phyloP scores from a whole-genome alignment of 1,140 invertebrate species.

The Achroia grisella region DNA sequence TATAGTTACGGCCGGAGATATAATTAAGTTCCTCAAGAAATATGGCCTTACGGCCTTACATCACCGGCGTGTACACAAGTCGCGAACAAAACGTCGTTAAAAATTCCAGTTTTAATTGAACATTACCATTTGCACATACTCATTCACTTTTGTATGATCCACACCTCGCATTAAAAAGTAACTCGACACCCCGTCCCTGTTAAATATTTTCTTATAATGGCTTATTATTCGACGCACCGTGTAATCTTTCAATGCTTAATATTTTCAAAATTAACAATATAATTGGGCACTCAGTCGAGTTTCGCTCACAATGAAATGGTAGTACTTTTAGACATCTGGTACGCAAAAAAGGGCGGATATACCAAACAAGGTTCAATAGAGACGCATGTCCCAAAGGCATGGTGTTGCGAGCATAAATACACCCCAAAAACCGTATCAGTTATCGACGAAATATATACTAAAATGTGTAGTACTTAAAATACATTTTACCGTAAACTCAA shows the following conservation, averaged over 20 bases:
- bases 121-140: slow-evolving; percentile 1
- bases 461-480: too few relatives aligned
- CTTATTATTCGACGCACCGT: slow-evolving; percentile 63
- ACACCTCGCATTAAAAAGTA: slow-evolving; percentile 11
- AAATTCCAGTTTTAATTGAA: slow-evolving; percentile 1
- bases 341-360: slow-evolving; percentile 68
- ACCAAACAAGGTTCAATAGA: slow-evolving; percentile 58
- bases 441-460: too few relatives aligned
- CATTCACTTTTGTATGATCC: slow-evolving; percentile 12
- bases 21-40: too few relatives aligned
- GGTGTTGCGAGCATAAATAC: background rate
- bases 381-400: slow-evolving; percentile 53
- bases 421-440: too few relatives aligned
- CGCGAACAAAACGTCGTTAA: background rate
- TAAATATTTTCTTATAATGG: slow-evolving; percentile 39
- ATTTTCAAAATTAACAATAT: slow-evolving; percentile 72
- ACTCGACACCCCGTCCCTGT: slow-evolving; percentile 13
- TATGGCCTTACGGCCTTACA: background rate
- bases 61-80: background rate
- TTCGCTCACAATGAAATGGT: slow-evolving; percentile 34
- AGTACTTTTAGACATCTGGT: slow-evolving; percentile 54
- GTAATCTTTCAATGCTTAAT: slow-evolving; percentile 67
- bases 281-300: slow-evolving; percentile 62
- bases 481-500: background rate
- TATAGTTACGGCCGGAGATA: too few relatives aligned